Percentiles rank a stretch among this genome's conserved stretches.
phyloP scores from a whole-genome alignment of 23 tunicate genomes.

The Trididemnum clinides region DNA sequence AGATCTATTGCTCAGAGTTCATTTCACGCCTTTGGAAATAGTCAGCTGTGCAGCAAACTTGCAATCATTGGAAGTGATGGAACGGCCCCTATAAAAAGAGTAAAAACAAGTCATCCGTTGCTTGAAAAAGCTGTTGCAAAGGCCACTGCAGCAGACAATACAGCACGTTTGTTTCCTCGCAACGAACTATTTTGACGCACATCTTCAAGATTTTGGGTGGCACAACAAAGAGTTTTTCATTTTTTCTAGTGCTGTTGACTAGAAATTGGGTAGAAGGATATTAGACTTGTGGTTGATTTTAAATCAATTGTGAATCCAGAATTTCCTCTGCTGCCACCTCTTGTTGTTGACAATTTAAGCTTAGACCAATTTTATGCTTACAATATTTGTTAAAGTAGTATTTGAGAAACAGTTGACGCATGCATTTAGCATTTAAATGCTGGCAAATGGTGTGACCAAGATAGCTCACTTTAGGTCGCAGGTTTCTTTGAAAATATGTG shows the following conservation, averaged over 20 bases:
- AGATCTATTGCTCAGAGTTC: too few relatives aligned
- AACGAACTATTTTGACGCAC: too few relatives aligned
- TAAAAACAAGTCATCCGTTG: too few relatives aligned
- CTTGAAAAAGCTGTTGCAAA: too few relatives aligned
- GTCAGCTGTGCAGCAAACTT: too few relatives aligned
- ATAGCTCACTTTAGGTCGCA: neutral
- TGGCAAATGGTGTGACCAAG: neutral
- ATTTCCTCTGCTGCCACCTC: neutral
- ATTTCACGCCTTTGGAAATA: too few relatives aligned
- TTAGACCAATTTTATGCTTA: neutral
- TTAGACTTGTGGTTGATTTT: neutral
- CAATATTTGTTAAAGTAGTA: neutral
- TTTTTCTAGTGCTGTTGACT: neutral
- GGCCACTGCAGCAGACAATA: too few relatives aligned
- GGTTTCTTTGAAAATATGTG: neutral
- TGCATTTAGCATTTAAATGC: neutral
- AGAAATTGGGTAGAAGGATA: neutral
- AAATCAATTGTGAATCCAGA: neutral
- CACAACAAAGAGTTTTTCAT: neutral
- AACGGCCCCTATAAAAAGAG: too few relatives aligned
- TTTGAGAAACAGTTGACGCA: neutral
- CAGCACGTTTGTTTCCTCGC: too few relatives aligned
- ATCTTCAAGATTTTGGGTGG: neutral
- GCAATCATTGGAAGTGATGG: neutral
- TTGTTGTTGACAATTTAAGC: neutral